Evolutionary conservation across 2,888 invertebrate species (phyloP).

Genomic region (Ptychoptera albimana): DNA sequence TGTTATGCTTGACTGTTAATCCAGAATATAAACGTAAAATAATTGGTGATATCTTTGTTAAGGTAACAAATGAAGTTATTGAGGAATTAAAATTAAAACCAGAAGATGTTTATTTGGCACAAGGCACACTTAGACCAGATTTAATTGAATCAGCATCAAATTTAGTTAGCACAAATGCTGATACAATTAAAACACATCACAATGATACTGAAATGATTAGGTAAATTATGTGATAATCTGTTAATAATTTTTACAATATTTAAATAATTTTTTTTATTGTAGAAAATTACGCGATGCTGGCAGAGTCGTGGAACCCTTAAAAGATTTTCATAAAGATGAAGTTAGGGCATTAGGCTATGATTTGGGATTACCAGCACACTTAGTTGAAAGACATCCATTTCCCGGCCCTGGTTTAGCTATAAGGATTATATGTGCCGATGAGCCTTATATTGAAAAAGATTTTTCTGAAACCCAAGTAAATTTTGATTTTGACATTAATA

Average conservation of each 20-base stretch:
- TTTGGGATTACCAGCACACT: slow-evolving; percentile 68
- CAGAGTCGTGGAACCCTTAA: slow-evolving; percentile 91
- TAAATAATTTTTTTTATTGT: background rate
- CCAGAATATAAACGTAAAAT: slow-evolving; percentile 98
- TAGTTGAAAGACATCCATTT: slow-evolving; percentile 94
- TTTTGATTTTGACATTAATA: background rate
- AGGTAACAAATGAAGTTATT: slow-evolving; percentile 80
- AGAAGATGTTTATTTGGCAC: slow-evolving; percentile 83
- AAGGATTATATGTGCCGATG: slow-evolving; percentile 87
- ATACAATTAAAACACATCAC: slow-evolving; percentile 97
- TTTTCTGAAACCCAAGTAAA: slow-evolving; percentile 83
- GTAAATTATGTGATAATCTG: slow-evolving; percentile 21
- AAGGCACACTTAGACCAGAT: slow-evolving; percentile 94
- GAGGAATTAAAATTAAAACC: slow-evolving; percentile 74
- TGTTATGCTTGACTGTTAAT: slow-evolving; percentile 69
- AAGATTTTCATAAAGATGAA: slow-evolving; percentile 99
- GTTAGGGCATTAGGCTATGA: slow-evolving; percentile 76
- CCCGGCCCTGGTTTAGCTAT: slow-evolving; percentile 98
- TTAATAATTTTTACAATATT: background rate
- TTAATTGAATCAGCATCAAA: slow-evolving; percentile 93
- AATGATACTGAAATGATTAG: slow-evolving; percentile 95
- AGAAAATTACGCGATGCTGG: slow-evolving; percentile 55
- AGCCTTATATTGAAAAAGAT: slow-evolving; percentile 86
- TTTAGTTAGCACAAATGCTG: slow-evolving; percentile 73
- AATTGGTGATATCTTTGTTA: slow-evolving; percentile 97